Evolutionary conservation across 1,140 invertebrate species (phyloP).

Genomic region (Leptonema lineaticorne): DNA sequence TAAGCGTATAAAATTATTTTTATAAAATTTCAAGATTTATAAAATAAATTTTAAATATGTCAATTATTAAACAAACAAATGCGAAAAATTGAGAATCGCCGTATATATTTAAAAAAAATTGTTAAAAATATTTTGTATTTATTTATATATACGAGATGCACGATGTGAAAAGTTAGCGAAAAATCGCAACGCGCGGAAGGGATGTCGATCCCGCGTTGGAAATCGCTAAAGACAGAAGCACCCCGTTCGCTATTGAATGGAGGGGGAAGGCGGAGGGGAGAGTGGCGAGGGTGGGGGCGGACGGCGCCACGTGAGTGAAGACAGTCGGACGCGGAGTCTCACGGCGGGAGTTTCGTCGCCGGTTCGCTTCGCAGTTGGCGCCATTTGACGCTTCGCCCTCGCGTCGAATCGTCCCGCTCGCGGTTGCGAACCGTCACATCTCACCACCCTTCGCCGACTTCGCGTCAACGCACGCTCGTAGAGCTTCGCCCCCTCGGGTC

Average conservation of each 20-base stretch:
- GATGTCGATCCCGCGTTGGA: too few relatives aligned
- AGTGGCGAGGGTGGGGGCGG: neutral
- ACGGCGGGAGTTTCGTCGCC: neutral
- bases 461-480: neutral
- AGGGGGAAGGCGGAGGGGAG: neutral
- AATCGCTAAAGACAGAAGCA: neutral
- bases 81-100: too few relatives aligned
- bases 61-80: too few relatives aligned
- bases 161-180: too few relatives aligned
- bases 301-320: neutral
- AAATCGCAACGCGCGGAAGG: too few relatives aligned
- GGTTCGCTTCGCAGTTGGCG: neutral
- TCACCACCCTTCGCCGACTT: neutral
- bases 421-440: neutral
- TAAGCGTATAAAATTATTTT: too few relatives aligned
- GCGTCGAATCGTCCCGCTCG: neutral
- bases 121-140: too few relatives aligned
- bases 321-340: neutral
- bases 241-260: neutral
- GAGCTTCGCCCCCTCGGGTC: neutral
- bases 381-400: neutral
- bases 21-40: too few relatives aligned
- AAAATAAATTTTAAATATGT: too few relatives aligned
- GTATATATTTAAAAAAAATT: too few relatives aligned
- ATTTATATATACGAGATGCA: too few relatives aligned